Percentiles rank a stretch among this genome's conserved stretches.
phyloP scores from a whole-genome alignment of 2,888 invertebrate genomes.

The Nymphalis urticae region DNA sequence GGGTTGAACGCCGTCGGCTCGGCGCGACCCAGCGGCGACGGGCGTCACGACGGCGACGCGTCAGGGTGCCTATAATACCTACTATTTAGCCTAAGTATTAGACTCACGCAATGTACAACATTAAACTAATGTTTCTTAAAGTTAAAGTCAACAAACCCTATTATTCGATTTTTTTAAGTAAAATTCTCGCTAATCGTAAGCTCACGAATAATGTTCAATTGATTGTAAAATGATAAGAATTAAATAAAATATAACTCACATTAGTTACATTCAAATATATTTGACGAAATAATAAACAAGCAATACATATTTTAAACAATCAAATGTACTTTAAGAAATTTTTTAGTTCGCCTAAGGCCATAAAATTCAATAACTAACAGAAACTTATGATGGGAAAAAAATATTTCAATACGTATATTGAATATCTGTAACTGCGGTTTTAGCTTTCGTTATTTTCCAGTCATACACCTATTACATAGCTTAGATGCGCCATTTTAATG shows the following conservation, averaged over 20 bases:
- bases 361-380: too few relatives aligned
- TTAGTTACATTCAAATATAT: too few relatives aligned
- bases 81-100: constrained; percentile 22
- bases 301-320: too few relatives aligned
- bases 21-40: constrained; percentile 51
- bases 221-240: too few relatives aligned
- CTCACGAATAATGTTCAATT: too few relatives aligned
- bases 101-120: constrained; percentile 27
- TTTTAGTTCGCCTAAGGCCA: too few relatives aligned
- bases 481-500: constrained; percentile 36
- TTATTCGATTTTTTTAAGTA: constrained; percentile 5
- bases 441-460: constrained; percentile 10
- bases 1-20: constrained; percentile 48
- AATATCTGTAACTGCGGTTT: neutral
- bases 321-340: too few relatives aligned
- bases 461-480: constrained; percentile 12
- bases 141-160: constrained; percentile 14
- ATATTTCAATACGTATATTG: neutral
- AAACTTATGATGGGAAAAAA: too few relatives aligned
- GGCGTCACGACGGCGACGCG: constrained; percentile 42
- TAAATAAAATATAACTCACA: too few relatives aligned
- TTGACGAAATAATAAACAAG: too few relatives aligned
- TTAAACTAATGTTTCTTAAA: constrained; percentile 9
- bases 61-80: constrained; percentile 31
- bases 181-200: too few relatives aligned